Evolutionary conservation across 1,140 invertebrate genomes (phyloP), one percentile per base, ranked within the genome.

Genomic region (Drosophila guanche): DNA sequence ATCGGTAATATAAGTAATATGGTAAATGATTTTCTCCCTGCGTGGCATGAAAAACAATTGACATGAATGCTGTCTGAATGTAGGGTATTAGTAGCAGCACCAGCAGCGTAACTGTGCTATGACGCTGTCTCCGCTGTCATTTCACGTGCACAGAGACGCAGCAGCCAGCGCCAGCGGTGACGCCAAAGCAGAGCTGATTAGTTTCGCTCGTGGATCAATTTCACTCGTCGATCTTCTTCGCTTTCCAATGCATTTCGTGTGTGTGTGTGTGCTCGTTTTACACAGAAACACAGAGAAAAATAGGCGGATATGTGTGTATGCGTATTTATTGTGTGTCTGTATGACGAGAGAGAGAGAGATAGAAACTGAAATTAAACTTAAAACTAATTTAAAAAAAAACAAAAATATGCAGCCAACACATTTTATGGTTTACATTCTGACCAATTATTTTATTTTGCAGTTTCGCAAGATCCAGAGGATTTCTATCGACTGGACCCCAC

Each of bases 391-490:
- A 7, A 2, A 14, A n/a, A 22, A 29, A 33, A 25, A n/a, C n/a
- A n/a, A 51, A 16, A 20, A 20, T 20, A 20, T 20, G 16, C 16
- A 20, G 16, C 16, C 16, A 20, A 20, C 10, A n/a, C 2, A n/a
- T 48, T 10, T 48, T 3, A 20, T 20, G 1, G 16, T 20, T 20
- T 20, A 20, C 16, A 20, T 20, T 20, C 1, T 20, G 16, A 20
- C 16, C 16, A 20, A 37, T 37, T 16, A 10, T 16, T 37, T 20
- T 0, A 2, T 42, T 14, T 62, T 69, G 3, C 55, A 91, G 90
- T 77, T 73, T 88, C 90, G 1, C 85, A 90, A 68, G 86, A 90
- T 61, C 84, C 90, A 0, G 89, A 91, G 58, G 90, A 91, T 48
- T 86, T 77, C 56, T 91, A 90, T 61, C 79, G 80, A 1, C 77